phyloP scores from a whole-genome alignment of 2,113 vertebrate species.

The Delphinapterus leucas region DNA sequence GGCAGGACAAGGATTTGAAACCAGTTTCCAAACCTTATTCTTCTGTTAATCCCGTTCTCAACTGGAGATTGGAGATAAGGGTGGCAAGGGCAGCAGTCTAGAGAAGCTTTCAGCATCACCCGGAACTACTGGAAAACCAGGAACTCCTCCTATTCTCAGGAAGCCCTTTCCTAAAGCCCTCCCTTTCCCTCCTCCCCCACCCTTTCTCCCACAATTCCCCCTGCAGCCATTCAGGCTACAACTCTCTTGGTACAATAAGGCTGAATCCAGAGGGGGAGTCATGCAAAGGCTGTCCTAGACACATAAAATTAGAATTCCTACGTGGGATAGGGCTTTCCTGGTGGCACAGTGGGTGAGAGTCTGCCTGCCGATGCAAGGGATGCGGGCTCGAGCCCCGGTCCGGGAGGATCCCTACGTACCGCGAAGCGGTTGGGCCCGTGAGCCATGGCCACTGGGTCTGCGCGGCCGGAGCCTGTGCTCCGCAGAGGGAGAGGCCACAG shows the following conservation, averaged over 20 bases:
- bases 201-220: no score
- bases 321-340: no score
- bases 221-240: not conserved
- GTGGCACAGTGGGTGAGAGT: no score
- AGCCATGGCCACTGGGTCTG: no score
- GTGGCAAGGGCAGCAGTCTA: not conserved
- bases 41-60: not conserved
- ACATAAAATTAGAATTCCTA: not conserved
- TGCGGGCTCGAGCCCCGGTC: rapidly evolving
- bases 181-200: not conserved
- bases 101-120: not conserved
- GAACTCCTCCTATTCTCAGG: not conserved
- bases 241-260: not conserved
- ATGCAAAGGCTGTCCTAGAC: not conserved
- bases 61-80: not conserved
- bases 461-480: no score
- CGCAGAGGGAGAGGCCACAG: no score
- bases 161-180: not conserved
- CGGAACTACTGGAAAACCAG: not conserved
- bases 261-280: not conserved
- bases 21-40: not conserved
- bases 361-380: no score
- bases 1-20: not conserved
- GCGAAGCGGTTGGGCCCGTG: no score
- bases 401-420: no score